Conservation (phyloP, 53 echinoderm and acorn worm genomes). For the Zoroaster sp. region DNA sequence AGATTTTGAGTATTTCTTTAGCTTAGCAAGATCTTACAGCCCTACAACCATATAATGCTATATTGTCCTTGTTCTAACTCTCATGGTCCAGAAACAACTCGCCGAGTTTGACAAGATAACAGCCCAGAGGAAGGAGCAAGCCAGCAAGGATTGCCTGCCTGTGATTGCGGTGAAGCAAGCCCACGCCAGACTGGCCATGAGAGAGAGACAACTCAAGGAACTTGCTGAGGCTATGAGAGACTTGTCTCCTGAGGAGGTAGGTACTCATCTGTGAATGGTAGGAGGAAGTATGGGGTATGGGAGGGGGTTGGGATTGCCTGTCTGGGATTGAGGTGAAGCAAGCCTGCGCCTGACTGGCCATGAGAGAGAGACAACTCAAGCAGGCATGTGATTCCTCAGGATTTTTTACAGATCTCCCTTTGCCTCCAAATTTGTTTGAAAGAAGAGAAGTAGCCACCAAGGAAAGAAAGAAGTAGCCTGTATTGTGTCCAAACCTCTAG, state of each 20-base stretch:
- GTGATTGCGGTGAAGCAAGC: constrained; percentile 90
- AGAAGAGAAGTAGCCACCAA: no score
- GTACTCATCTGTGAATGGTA: not conserved
- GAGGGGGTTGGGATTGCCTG: not conserved
- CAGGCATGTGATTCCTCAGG: no score
- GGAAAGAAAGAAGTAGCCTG: no score
- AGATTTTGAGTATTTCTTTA: no score
- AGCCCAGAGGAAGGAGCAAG: constrained; percentile 83
- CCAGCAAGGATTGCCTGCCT: constrained; percentile 82
- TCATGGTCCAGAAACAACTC: constrained; percentile 84
- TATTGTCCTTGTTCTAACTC: not conserved
- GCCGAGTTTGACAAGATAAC: constrained; percentile 84
- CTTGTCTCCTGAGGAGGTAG: constrained; percentile 87
- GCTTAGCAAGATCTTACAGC: no score
- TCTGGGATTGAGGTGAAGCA: constrained; percentile 81
- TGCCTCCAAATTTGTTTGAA: no score
- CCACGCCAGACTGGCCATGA: constrained; percentile 84
- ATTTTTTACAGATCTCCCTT: no score
- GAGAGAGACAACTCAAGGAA: constrained; percentile 91
- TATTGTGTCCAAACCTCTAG: no score
- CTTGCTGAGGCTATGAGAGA: constrained; percentile 95
- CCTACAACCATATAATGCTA: no score
- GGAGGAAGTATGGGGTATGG: not conserved
- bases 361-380: constrained; percentile 93
- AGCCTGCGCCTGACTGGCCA: constrained; percentile 84